phyloP scores from a whole-genome alignment of 2,113 vertebrate species.

The Drymodes brunneopygia region DNA sequence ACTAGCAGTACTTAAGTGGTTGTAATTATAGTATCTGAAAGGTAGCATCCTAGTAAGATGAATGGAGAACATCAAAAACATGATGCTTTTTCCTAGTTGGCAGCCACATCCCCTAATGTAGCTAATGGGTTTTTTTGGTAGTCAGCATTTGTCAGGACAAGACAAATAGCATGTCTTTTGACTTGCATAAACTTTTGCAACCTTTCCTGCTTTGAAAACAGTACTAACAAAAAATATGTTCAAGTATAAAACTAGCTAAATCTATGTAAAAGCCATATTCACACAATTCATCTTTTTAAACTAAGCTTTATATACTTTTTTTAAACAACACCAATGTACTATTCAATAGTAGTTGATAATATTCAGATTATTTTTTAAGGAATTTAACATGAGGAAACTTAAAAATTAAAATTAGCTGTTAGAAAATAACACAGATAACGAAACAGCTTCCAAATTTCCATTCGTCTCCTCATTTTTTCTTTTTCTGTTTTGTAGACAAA shows the following conservation, averaged over 20 bases:
- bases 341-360: neutral
- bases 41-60: slow-evolving; percentile 35
- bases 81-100: neutral
- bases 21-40: slow-evolving; percentile 47
- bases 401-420: neutral
- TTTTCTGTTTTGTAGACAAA: neutral
- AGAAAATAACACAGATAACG: neutral
- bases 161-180: slow-evolving; percentile 23
- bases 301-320: neutral
- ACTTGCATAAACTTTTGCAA: slow-evolving; percentile 18
- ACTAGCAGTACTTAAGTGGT: slow-evolving; percentile 16
- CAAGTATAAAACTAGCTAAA: neutral
- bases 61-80: slow-evolving; percentile 30
- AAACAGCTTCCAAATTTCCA: neutral
- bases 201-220: neutral
- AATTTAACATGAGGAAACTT: neutral
- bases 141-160: slow-evolving; percentile 28
- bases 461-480: neutral
- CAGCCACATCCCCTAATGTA: neutral
- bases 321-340: neutral
- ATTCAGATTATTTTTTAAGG: neutral
- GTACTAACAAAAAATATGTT: neutral
- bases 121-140: slow-evolving; percentile 18
- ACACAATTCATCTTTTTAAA: neutral
- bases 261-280: neutral